Base-by-base conservation (phyloP, 2,888 invertebrate genomes). In the Steinernema carpocapsae region DNA sequence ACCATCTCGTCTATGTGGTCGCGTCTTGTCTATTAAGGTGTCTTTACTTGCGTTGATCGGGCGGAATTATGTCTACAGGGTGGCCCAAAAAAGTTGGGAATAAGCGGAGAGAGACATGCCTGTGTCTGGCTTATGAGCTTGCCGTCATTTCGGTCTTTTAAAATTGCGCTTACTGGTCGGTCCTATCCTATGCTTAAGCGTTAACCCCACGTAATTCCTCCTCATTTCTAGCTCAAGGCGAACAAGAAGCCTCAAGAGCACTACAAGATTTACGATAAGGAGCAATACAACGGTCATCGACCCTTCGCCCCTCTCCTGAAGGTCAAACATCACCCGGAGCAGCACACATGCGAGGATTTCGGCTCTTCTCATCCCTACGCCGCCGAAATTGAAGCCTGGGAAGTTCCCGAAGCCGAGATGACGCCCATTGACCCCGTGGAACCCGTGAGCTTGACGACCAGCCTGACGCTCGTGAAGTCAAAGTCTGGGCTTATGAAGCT, bases 291-390 rank as follows among this genome's bases (percentile, higher is more conserved):
- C 73, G 72, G 76, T 10, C 70, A 76, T 42, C 73, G 29, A 4
- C 78, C 80, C 1, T 85, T 85, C 72, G 64, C 74, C 10, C 74
- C 79, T 10, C 83, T 82, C 70, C 74, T 86, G 46, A 74, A 64
- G 12, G 37, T 76, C 45, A 83, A 81, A 24, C 79, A 80, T 70
- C 79, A 81, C 43, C 75, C 26, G 12, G 3, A 42, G 7, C 29
- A 12, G 29, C 37, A 32, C 6, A 7, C 64, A 29, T 14, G 37
- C 4, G 10, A 37, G 37, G 37, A 37, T 37, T 1, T 26, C 26
- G 14, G 74, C 17, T 73, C 74, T 37, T 37, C 37, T 2, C 81
- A 84, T 76, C 85, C 85, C 0, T 85, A 85, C 51, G 59, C 77
- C 2, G 72, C 76, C 12, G 85, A 85, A 73, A 51, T 83, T 29